Evolutionary conservation across 2,113 vertebrate species (phyloP), one percentile per base, ranked within the genome.

Genomic region (Protobothrops flavoviridis): DNA sequence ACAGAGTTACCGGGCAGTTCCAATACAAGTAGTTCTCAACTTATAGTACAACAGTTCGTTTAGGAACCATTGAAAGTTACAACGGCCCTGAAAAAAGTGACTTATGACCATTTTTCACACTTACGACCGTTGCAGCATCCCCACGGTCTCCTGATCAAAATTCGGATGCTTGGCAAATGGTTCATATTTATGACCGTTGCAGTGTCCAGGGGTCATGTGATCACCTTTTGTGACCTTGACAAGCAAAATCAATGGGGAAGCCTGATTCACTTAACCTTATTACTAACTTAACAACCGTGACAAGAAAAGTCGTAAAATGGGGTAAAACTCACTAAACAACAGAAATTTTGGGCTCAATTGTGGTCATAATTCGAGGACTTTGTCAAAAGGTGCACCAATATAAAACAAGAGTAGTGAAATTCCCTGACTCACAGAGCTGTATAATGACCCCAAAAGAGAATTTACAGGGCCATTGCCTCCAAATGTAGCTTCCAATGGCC

Each of bases 1-100:
- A 92, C 94, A 94, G 94, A 24, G 74, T 59, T 90, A 0, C 43
- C 0, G 43, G 64, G 87, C 55, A 85, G 92, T 94, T 93, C 57
- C 87, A 93, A 91, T 17, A 4, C 1, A 23, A 24, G 29, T 87
- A 59, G 61, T 2, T 85, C 87, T 89, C 8, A 52, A 55, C 24
- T 88, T 53, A 50, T 9, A 50, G 8, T 50, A 93, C 3, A 50
- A 85, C 17, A 43, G 52, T 45, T 45, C 0, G 12, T n/a, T 69
- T 69, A 69, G 5, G n/a, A 33, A 24, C 21, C 43, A 43, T 86
- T 45, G 9, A 87, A 50, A 87, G 64, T n/a, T 69, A 33, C 9
- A 57, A 57, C 7, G 2, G 13, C 29, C 15, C 12, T 69, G 64
- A 33, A 69, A 69, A 33, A 69, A 69, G 64, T 33, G 29, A 69